A percentile compares a stretch with the other conserved stretches of the same genome.
Conservation (phyloP, 2,888 invertebrate species). For the Sclerodermus sp. region DNA sequence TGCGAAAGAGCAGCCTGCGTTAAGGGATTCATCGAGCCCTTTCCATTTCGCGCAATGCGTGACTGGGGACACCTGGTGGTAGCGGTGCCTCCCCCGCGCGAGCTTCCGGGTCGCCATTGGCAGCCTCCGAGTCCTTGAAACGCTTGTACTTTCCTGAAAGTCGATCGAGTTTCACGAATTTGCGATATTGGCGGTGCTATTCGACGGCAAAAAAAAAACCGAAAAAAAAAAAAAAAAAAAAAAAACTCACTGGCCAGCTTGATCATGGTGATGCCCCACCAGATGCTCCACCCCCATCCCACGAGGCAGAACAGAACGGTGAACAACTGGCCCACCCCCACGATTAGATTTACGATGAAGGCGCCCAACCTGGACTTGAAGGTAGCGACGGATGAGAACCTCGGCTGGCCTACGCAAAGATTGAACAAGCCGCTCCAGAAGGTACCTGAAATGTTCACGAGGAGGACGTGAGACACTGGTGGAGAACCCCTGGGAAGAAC, state of each 20-base stretch:
- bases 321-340: conserved; percentile 87
- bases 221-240: neutral
- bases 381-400: conserved; percentile 81
- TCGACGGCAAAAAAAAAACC: neutral
- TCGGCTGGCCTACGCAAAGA: conserved; percentile 84
- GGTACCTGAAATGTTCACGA: conserved; percentile 67
- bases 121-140: conserved; percentile 51
- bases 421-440: conserved; percentile 86
- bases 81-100: conserved; percentile 38
- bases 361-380: conserved; percentile 76
- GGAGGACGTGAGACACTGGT: too few species aligned
- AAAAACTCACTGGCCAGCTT: conserved; percentile 81
- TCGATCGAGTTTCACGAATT: too few species aligned
- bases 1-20: neutral
- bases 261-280: conserved; percentile 95
- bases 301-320: conserved; percentile 92
- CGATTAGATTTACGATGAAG: conserved; percentile 81
- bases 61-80: conserved; percentile 48
- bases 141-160: conserved; percentile 51
- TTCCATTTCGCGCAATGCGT: conserved; percentile 42
- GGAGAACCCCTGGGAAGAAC: too few species aligned
- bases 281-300: conserved; percentile 98
- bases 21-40: conserved; percentile 39
- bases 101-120: conserved; percentile 46
- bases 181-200: too few species aligned